Evolutionary conservation across 2,888 invertebrate species (phyloP), one percentile per base, ranked within the genome.

Genomic region (Cremastobaeus sp.): DNA sequence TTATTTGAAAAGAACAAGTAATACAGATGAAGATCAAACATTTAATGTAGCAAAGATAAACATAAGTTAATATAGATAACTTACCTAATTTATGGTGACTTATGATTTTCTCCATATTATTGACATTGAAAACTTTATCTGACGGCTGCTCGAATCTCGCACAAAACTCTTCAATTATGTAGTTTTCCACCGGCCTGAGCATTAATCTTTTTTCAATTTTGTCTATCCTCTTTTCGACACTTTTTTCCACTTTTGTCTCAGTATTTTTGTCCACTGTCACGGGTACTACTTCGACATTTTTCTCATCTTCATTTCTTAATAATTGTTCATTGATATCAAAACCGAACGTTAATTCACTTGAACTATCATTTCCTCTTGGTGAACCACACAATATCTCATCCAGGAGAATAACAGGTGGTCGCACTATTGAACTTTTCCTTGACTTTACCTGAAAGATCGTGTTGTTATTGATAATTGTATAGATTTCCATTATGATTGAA

Each of bases 271-370:
- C 70, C 2, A 35, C 25, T 11, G 43, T 43, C 20, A 54, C 47
- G 47, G 70, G 39, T 21, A 55, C 60, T 30, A 39, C 37, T n/a
- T 70, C 69, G 9, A 30, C 12, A 28, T 75, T 69, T 21, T 66
- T 74, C n/a, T 83, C 83, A 15, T 84, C 83, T 21, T 87, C 88
- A 2, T 89, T 89, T 68, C 89, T 89, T 81, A 94, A 88, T 81
- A 94, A 89, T 85, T 92, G 92, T 87, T 93, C 92, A 88, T 94
- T 93, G 70, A 94, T 89, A 84, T 93, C 94, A 88, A 94, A 94
- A 9, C 94, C 94, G 87, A 96, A 96, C 30, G 94, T 94, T 65
- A 95, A 91, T 88, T 93, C 91, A 76, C 90, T 90, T 78, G 88
- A 88, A 59, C 86, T 85, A 57, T 83, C 81, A 48, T 78, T 83